Evolutionary conservation across 2,797 vertebrate species (phyloP).

Genomic region (Anisognathus igniventris): DNA sequence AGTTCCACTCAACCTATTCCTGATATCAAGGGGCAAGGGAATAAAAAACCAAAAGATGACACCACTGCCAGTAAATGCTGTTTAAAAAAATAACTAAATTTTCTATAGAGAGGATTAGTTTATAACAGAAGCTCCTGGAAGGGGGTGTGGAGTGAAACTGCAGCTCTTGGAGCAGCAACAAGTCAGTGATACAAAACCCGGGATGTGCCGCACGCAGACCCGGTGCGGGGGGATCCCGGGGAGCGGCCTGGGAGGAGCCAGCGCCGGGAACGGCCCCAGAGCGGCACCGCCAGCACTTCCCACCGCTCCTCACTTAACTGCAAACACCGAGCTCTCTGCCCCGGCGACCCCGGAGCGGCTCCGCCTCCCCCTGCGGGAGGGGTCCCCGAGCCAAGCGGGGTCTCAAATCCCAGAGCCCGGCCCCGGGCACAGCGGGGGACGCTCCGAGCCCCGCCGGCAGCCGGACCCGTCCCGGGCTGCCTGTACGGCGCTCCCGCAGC

Average conservation of each 20-base stretch:
- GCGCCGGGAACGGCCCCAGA: fast-evolving
- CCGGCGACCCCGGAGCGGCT: fast-evolving
- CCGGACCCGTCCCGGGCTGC: background rate
- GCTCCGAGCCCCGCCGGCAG: background rate
- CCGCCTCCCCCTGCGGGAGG: background rate
- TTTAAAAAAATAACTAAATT: background rate
- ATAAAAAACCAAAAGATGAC: background rate
- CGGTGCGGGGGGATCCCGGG: fast-evolving
- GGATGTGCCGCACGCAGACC: fast-evolving
- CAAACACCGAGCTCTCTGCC: fast-evolving
- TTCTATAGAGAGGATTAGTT: background rate
- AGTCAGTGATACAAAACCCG: fast-evolving
- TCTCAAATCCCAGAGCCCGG: background rate
- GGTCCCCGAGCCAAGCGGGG: background rate
- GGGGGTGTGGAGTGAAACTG: fast-evolving
- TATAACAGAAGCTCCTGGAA: background rate
- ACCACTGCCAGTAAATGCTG: fast-evolving
- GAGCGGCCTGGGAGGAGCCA: background rate
- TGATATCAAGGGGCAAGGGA: fast-evolving
- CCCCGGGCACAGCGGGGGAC: background rate
- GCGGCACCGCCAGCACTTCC: background rate
- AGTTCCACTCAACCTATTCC: background rate
- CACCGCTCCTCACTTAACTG: fast-evolving
- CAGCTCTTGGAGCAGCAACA: background rate
- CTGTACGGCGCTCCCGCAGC: no score